Base-by-base conservation (phyloP, 2,113 vertebrate species). In the Myxocyprinus asiaticus region DNA sequence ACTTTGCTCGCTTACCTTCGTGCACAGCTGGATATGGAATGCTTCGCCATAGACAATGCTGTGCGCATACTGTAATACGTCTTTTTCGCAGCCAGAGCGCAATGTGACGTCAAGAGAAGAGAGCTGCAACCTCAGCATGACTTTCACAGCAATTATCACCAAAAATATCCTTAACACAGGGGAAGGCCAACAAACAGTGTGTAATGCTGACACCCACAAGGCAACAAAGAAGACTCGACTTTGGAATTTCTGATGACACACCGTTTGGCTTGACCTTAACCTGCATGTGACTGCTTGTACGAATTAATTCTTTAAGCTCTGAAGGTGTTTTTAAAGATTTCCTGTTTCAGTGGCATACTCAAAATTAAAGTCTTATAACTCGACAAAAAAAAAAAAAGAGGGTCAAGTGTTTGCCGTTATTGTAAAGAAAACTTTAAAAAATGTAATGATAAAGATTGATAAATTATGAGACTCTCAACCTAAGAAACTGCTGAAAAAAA, bases 101-200 rank as follows among this genome's bases (percentile, higher is more conserved):
- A 47, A 72, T 65, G 77, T 87, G 87, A 84, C 87, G 87, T 90
- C 89, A 91, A 85, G 87, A 82, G 85, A 71, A 80, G 85, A 87
- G 56, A 83, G 86, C 85, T 74, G 86, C 84, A 84, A 87, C 81
- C 87, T 90, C 91, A 89, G 91, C 90, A 88, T 64, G 86, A 75
- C 80, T 88, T 90, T 89, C 89, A 85, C 91, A 90, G 87, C 90
- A 91, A 92, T 92, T 92, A 92, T 90, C 89, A 85, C 90, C 65
- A 63, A 58, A 67, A 53, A 78, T 64, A 86, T 83, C 73, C 73
- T 62, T 70, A 61, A 70, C 70, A 75, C 59, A 15, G 58, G 66
- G 84, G 82, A 85, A 81, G 48, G 84, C 82, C 58, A 67, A 66
- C 66, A 79, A 85, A 85, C 86, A 81, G 83, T 84, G 51, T 71